phyloP scores from a whole-genome alignment of 1,140 invertebrate genomes.

The Penaeus vannamei region DNA sequence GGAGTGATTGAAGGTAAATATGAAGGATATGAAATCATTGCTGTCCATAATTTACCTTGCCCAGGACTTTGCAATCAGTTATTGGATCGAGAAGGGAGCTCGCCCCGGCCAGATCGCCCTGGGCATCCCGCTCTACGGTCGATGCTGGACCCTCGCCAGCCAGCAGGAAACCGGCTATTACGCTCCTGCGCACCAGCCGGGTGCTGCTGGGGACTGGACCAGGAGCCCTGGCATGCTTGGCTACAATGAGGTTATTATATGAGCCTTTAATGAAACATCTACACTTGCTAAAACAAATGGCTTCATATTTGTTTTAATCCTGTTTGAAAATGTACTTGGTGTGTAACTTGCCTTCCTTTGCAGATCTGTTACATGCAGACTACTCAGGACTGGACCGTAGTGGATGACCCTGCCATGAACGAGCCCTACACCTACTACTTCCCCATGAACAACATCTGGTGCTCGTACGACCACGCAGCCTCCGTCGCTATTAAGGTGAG shows the following conservation, averaged over 20 bases:
- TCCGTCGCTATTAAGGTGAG: slow-evolving; percentile 59
- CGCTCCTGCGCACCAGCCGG: slow-evolving; percentile 75
- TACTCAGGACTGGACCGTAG: slow-evolving; percentile 57
- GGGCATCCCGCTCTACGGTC: slow-evolving; percentile 79
- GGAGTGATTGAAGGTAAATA: no score
- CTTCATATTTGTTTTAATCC: no score
- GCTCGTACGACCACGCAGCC: slow-evolving; percentile 64
- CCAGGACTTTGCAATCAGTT: slow-evolving; percentile 77
- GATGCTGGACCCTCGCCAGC: slow-evolving; percentile 77
- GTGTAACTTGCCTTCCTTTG: background rate
- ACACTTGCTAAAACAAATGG: no score
- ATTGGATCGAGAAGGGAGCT: slow-evolving; percentile 78
- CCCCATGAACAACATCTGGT: slow-evolving; percentile 49
- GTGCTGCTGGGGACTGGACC: slow-evolving; percentile 82
- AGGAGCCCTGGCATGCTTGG: slow-evolving; percentile 84
- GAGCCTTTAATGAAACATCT: background rate
- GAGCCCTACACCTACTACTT: slow-evolving; percentile 35
- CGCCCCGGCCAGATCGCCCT: slow-evolving; percentile 77
- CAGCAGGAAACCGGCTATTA: slow-evolving; percentile 73
- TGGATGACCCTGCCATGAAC: slow-evolving; percentile 1
- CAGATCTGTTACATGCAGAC: slow-evolving; percentile 65
- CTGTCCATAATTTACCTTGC: background rate
- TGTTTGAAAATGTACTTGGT: no score
- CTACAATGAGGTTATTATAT: slow-evolving; percentile 82
- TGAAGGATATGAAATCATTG: no score